Percentiles rank a stretch among this genome's conserved stretches.
Evolutionary conservation across 2,113 vertebrate genomes (phyloP).

Genomic region (Antechinus flavipes): DNA sequence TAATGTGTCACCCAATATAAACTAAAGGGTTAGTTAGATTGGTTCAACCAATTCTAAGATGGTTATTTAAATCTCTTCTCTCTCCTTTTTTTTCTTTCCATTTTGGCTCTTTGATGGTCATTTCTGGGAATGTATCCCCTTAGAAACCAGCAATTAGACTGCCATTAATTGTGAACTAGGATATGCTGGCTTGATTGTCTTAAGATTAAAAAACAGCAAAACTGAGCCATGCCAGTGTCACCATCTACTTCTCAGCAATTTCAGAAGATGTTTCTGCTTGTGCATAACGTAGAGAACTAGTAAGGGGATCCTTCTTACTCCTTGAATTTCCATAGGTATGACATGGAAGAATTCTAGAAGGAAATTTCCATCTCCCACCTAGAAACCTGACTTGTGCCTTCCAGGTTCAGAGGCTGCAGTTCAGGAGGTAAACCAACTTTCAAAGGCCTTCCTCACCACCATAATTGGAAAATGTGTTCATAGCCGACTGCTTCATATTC

Average conservation of each 20-base stretch:
- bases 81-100: not conserved
- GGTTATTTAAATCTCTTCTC: not conserved
- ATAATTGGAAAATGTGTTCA: not conserved
- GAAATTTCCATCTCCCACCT: not conserved
- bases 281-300: not conserved
- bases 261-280: not conserved
- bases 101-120: not conserved
- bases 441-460: not conserved
- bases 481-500: not conserved
- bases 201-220: not conserved
- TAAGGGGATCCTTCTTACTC: not conserved
- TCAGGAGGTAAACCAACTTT: not conserved
- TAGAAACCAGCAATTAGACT: not conserved
- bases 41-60: not conserved
- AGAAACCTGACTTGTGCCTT: not conserved
- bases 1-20: not conserved
- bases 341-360: not conserved
- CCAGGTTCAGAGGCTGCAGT: not conserved
- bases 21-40: not conserved
- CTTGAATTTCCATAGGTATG: not conserved
- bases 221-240: not conserved
- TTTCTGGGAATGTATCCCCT: not conserved
- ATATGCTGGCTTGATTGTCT: not conserved
- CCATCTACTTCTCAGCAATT: not conserved
- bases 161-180: not conserved